phyloP scores from a whole-genome alignment of 2,113 vertebrate genomes.

The Indicator maculatus region DNA sequence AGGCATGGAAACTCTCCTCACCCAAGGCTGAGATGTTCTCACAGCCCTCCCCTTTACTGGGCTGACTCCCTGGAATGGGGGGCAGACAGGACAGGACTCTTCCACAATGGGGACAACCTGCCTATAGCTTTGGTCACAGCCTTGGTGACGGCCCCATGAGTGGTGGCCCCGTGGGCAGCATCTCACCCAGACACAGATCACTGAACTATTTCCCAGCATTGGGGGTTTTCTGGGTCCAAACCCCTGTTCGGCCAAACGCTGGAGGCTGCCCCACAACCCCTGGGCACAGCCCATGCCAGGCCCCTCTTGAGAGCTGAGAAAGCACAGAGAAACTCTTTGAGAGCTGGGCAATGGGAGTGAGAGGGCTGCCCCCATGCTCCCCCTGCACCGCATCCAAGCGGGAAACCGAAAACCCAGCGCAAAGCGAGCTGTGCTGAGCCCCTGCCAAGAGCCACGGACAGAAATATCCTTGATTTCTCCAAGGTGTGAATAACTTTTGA shows the following conservation, averaged over 20 bases:
- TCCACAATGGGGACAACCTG: rapidly evolving
- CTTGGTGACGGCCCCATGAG: background rate
- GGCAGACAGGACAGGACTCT: background rate
- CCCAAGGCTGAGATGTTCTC: background rate
- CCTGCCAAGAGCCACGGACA: slow-evolving; percentile 57
- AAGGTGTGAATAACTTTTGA: slow-evolving; percentile 70
- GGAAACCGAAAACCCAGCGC: slow-evolving; percentile 32
- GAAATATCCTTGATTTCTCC: slow-evolving; percentile 62
- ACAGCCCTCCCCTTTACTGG: rapidly evolving
- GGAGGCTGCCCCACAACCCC: rapidly evolving
- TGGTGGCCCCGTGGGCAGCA: rapidly evolving
- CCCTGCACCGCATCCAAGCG: background rate
- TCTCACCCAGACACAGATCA: background rate
- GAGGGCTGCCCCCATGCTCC: background rate
- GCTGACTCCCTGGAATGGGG: background rate
- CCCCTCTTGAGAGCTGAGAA: background rate
- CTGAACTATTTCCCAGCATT: rapidly evolving
- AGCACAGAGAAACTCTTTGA: background rate
- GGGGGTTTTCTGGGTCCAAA: background rate
- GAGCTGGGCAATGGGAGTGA: background rate
- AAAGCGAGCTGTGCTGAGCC: slow-evolving; percentile 35
- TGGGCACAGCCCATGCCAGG: rapidly evolving
- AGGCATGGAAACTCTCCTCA: rapidly evolving
- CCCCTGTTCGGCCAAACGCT: rapidly evolving
- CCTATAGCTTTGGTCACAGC: background rate